Evolutionary conservation across 2,797 vertebrate species (phyloP).

Genomic region (Pipistrellus kuhlii): DNA sequence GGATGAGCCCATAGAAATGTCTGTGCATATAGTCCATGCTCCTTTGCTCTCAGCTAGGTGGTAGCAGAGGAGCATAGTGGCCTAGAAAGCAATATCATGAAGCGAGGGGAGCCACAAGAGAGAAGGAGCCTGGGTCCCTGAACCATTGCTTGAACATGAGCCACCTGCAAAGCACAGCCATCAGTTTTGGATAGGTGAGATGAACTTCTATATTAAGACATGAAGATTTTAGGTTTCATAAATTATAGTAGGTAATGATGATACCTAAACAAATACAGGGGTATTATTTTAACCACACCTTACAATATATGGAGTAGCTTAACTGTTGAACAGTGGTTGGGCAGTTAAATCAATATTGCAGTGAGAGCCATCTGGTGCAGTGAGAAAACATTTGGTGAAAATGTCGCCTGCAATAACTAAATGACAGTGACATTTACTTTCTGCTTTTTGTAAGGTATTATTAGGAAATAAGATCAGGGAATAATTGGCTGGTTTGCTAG

Average conservation of each 20-base stretch:
- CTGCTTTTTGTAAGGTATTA: conserved; percentile 20
- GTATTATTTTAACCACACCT: conserved; percentile 29
- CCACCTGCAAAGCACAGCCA: not conserved
- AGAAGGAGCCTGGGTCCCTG: not conserved
- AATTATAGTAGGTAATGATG: not conserved
- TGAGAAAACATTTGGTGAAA: conserved; percentile 54
- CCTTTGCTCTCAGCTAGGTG: not conserved
- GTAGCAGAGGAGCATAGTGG: not conserved
- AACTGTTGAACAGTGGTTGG: not conserved
- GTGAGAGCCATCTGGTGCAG: conserved; percentile 22
- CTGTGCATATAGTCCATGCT: not conserved
- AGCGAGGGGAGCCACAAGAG: not conserved
- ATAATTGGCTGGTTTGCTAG: conserved; percentile 27
- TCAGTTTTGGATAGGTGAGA: not conserved
- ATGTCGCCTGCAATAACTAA: not conserved
- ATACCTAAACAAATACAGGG: not conserved
- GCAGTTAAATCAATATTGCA: conserved; percentile 45
- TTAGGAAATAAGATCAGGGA: conserved; percentile 40
- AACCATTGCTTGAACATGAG: not conserved
- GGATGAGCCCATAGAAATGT: not conserved
- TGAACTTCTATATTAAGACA: not conserved
- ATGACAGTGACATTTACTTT: conserved; percentile 42
- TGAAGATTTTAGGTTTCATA: not conserved
- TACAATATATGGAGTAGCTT: not conserved
- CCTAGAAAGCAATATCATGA: not conserved